Evolutionary conservation across 2,888 invertebrate genomes (phyloP).

Genomic region (Auanema freiburgensis): DNA sequence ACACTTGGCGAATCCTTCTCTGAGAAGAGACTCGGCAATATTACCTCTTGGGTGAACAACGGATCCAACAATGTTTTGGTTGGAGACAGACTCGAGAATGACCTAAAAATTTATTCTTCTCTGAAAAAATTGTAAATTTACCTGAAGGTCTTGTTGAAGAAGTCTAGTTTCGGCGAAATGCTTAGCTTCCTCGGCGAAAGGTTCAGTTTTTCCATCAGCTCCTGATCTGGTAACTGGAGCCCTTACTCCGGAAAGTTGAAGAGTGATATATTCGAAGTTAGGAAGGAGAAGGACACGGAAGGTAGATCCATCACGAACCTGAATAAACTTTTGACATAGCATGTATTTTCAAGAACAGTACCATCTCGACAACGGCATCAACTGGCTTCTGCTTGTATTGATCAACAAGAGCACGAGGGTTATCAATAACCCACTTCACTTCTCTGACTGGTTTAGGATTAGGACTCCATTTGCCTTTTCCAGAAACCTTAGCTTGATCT

Average conservation of each 20-base stretch:
- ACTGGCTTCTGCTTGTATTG: slow-evolving; percentile 83
- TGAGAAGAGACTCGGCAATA: slow-evolving; percentile 86
- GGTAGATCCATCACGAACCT: slow-evolving; percentile 85
- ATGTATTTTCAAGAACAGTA: slow-evolving; percentile 68
- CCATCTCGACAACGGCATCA: slow-evolving; percentile 88
- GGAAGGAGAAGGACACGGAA: slow-evolving; percentile 87
- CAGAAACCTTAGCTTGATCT: slow-evolving; percentile 83
- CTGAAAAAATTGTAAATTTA: slow-evolving; percentile 64
- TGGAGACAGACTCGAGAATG: slow-evolving; percentile 86
- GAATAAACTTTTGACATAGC: slow-evolving; percentile 10
- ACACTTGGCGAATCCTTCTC: slow-evolving; percentile 89
- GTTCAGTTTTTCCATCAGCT: slow-evolving; percentile 68
- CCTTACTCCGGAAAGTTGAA: slow-evolving; percentile 89
- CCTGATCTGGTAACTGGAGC: slow-evolving; percentile 35
- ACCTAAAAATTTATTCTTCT: slow-evolving; percentile 69
- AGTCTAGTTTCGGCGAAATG: slow-evolving; percentile 89
- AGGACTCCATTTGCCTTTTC: slow-evolving; percentile 76
- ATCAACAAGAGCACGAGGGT: slow-evolving; percentile 81
- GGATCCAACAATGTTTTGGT: slow-evolving; percentile 89
- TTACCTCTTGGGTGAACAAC: slow-evolving; percentile 83
- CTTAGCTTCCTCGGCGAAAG: slow-evolving; percentile 85
- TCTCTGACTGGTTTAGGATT: slow-evolving; percentile 27
- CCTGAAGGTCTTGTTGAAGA: slow-evolving; percentile 85
- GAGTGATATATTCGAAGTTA: slow-evolving; percentile 84
- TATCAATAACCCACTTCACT: slow-evolving; percentile 82